Evolutionary conservation across 64 coral and sea anemone genomes (phyloP).

Genomic region (Porites australiensis): DNA sequence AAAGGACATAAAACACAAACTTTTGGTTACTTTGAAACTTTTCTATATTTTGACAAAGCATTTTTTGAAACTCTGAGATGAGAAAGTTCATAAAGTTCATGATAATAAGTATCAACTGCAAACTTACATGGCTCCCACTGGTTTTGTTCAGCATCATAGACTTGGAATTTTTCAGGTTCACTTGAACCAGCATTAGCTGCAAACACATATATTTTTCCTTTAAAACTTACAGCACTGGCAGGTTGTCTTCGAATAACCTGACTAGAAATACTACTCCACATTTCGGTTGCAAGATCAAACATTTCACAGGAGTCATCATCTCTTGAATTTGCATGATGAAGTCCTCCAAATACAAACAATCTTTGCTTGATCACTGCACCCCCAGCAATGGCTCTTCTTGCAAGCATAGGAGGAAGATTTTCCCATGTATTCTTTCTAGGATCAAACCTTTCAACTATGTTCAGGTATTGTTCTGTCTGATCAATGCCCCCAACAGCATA

Average conservation of each 20-base stretch:
- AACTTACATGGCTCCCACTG: not conserved
- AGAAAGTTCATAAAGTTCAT: too few relatives aligned
- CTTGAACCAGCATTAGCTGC: not conserved
- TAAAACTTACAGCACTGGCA: not conserved
- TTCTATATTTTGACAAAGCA: not conserved
- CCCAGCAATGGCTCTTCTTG: not conserved
- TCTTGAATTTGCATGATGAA: not conserved
- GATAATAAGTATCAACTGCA: not conserved
- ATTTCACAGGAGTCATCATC: not conserved
- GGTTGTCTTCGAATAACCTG: not conserved
- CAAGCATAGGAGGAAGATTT: not conserved
- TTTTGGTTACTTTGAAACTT: not conserved
- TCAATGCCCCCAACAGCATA: slow-evolving; percentile 53
- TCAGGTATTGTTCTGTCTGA: slow-evolving; percentile 21
- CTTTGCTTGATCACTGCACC: not conserved
- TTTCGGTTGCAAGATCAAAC: not conserved
- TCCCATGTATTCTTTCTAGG: slow-evolving; percentile 36
- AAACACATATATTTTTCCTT: not conserved
- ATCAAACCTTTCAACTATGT: slow-evolving; percentile 48
- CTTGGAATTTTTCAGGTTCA: not conserved
- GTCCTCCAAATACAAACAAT: not conserved
- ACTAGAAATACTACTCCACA: not conserved
- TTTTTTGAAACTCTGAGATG: not conserved
- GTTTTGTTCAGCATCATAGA: not conserved
- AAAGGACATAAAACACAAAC: too few relatives aligned